A percentile compares a stretch with the other conserved stretches of the same genome.
Conservation (phyloP, 2,113 vertebrate species). For the Ranitomeya imitator region DNA sequence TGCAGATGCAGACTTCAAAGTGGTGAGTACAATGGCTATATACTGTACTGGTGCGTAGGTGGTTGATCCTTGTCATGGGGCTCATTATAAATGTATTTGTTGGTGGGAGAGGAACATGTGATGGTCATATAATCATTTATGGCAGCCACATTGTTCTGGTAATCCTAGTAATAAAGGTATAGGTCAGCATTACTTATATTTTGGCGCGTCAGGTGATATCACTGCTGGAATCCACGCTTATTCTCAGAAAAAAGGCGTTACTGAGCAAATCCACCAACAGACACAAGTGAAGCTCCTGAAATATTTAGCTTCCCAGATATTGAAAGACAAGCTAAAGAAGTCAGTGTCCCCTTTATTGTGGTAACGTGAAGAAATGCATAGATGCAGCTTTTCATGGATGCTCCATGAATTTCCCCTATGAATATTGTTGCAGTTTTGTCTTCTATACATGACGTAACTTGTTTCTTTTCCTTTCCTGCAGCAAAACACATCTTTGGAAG, state of each 20-base stretch:
- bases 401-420: no score
- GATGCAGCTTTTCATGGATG: no score
- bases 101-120: background rate
- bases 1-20: conserved; percentile 92
- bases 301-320: background rate
- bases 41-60: background rate
- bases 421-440: background rate
- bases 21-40: conserved; percentile 73
- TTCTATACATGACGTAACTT: background rate
- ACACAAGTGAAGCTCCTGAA: background rate
- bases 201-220: background rate
- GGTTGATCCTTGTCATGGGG: background rate
- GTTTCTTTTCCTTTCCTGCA: conserved; percentile 62
- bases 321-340: background rate
- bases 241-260: background rate
- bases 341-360: no score
- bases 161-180: background rate
- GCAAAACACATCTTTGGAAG: conserved; percentile 98
- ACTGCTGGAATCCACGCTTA: background rate
- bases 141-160: background rate
- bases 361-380: no score
- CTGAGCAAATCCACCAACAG: background rate
- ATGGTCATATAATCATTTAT: background rate
- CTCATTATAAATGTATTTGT: background rate
- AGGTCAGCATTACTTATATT: background rate